Evolutionary conservation across 2,113 vertebrate genomes (phyloP), one percentile per base, ranked within the genome.

Genomic region (Aramus guarauna): DNA sequence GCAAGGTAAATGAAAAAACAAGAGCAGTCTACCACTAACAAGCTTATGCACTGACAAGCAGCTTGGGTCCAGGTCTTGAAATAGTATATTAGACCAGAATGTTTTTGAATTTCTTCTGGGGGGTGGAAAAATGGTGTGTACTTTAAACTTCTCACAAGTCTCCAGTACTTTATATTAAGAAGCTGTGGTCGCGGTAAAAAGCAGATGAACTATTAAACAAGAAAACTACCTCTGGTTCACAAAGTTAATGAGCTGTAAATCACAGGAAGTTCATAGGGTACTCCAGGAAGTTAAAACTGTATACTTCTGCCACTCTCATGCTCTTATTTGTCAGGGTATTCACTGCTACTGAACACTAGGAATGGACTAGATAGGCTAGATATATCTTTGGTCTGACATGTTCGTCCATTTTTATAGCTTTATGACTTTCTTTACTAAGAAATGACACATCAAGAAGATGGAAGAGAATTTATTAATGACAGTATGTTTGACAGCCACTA

Each of bases 121-220:
- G 19, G 12, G 0, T 90, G 48, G 45, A 77, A 52, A 83, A 75
- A 86, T 30, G 52, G 21, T 2, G 1, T 29, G 45, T 8, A 21
- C 16, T 71, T 79, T 95, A 96, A 92, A 74, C 58, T 92, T 96
- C 94, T 93, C 82, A 93, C 27, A 92, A 62, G 82, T 95, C 69
- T 94, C 82, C 20, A 52, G 60, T 69, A 90, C 47, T 66, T 88
- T 87, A 64, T 66, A 96, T 93, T 82, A 92, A 86, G 90, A 96
- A 97, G 76, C 75, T 94, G 53, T 60, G 56, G 15, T 66, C 41
- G 8, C 27, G 58, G 41, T 36, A 77, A 74, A 95, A 88, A 63
- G 48, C 62, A 97, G 76, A 85, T 47, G 32, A 90, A 24, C 59
- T 89, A 74, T 59, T 80, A 84, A 94, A 62, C 19, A 69, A 47